phyloP scores from a whole-genome alignment of 2,113 vertebrate species.

The Hippocampus zosterae region DNA sequence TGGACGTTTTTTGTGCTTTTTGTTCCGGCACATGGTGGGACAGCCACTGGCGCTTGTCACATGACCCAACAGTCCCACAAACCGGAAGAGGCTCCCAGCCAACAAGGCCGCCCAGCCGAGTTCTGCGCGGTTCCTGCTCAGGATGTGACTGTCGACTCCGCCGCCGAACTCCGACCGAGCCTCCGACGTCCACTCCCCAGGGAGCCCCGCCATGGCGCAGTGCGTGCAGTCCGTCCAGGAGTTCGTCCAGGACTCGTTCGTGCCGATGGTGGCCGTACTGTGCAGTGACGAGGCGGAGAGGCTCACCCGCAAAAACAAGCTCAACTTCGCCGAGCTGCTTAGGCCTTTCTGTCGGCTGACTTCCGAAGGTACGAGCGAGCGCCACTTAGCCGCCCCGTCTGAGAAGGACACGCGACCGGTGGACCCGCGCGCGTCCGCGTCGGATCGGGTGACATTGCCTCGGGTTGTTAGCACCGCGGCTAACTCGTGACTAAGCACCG shows the following conservation, averaged over 20 bases:
- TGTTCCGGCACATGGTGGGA: not conserved
- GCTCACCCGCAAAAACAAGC: constrained; percentile 86
- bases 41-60: not conserved
- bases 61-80: not conserved
- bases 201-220: constrained; percentile 80
- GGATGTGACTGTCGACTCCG: constrained; percentile 17
- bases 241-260: constrained; percentile 95
- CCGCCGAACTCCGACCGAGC: not conserved
- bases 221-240: constrained; percentile 93
- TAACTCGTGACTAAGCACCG: not conserved
- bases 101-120: constrained; percentile 63
- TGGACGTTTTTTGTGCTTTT: not conserved
- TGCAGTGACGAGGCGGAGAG: constrained; percentile 91
- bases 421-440: not conserved
- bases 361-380: constrained; percentile 84
- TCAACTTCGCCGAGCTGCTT: constrained; percentile 89
- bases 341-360: constrained; percentile 93
- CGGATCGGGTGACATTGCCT: not conserved
- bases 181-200: not conserved
- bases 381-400: not conserved
- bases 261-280: constrained; percentile 91
- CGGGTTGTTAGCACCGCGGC: not conserved
- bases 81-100: constrained; percentile 13
- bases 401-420: not conserved
- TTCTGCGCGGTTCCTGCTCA: constrained; percentile 35